Conservation (phyloP, 2,888 invertebrate genomes). For the Arctia plantaginis region DNA sequence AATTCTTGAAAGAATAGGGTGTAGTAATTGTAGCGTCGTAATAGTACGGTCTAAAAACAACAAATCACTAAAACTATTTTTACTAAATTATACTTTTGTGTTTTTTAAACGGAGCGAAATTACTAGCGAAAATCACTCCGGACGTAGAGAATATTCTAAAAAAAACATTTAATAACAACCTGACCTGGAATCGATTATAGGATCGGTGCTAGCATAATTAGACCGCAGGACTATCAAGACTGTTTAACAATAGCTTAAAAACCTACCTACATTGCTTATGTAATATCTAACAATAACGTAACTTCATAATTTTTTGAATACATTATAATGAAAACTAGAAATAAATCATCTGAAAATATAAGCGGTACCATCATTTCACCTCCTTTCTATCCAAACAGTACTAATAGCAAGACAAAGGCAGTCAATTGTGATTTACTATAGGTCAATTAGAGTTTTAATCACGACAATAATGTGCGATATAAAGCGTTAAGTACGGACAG, state of each 20-base stretch:
- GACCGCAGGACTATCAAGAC: background rate
- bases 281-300: background rate
- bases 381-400: constrained; percentile 59
- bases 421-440: constrained; percentile 84
- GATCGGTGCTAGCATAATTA: background rate
- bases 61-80: no score
- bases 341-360: constrained; percentile 24
- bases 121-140: background rate
- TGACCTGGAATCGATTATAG: background rate
- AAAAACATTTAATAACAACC: background rate
- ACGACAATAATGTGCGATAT: constrained; percentile 82
- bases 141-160: background rate
- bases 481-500: constrained; percentile 78
- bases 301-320: background rate
- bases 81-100: no score
- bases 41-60: no score
- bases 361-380: constrained; percentile 34
- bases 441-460: constrained; percentile 86
- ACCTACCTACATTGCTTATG: background rate
- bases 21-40: no score
- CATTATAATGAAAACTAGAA: constrained; percentile 9
- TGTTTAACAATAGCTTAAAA: background rate
- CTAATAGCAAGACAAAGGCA: constrained; percentile 69
- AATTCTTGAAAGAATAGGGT: no score
- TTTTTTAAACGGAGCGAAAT: no score